Evolutionary conservation across 1,140 invertebrate species (phyloP).

Genomic region (Drosophila sp.): DNA sequence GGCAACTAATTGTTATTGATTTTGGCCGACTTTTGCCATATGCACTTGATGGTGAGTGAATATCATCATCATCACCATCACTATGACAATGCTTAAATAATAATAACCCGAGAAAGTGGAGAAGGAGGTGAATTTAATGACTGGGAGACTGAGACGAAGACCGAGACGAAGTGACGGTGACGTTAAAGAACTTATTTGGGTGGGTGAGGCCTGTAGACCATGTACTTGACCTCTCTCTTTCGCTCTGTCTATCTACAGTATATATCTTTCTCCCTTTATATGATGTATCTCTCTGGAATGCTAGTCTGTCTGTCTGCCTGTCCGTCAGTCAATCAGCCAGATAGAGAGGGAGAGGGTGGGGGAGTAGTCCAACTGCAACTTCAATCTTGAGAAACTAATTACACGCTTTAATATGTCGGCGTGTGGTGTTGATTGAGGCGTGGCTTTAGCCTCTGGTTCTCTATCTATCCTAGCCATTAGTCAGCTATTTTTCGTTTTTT

Average conservation of each 20-base stretch:
- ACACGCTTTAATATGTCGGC: slow-evolving; percentile 20
- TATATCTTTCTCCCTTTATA: too few species aligned
- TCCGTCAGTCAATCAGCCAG: slow-evolving; percentile 8
- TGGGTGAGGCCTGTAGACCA: slow-evolving; percentile 17
- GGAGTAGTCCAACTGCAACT: slow-evolving; percentile 4
- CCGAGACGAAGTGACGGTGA: not conserved
- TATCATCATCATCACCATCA: not conserved
- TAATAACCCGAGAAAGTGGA: not conserved
- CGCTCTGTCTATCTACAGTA: not conserved
- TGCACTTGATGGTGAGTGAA: slow-evolving; percentile 11
- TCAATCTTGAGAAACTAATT: slow-evolving; percentile 19
- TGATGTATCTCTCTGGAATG: slow-evolving; percentile 10
- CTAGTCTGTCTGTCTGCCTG: not conserved
- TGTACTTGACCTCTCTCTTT: slow-evolving; percentile 14
- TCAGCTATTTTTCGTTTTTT: slow-evolving; percentile 16
- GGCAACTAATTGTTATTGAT: slow-evolving; percentile 22
- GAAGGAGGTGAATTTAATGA: not conserved
- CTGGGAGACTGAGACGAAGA: not conserved
- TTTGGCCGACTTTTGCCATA: slow-evolving; percentile 9
- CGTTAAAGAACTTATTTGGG: slow-evolving; percentile 13
- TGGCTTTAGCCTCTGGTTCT: not conserved
- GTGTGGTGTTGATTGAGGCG: slow-evolving; percentile 19
- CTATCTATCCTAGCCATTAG: slow-evolving; percentile 11
- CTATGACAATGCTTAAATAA: slow-evolving; percentile 18
- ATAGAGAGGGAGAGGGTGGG: not conserved